These are phyloP conservation scores for Camponotus vicinus DNA, from an alignment of 1,140 invertebrate species.

Conservation along the genomic window DNA sequence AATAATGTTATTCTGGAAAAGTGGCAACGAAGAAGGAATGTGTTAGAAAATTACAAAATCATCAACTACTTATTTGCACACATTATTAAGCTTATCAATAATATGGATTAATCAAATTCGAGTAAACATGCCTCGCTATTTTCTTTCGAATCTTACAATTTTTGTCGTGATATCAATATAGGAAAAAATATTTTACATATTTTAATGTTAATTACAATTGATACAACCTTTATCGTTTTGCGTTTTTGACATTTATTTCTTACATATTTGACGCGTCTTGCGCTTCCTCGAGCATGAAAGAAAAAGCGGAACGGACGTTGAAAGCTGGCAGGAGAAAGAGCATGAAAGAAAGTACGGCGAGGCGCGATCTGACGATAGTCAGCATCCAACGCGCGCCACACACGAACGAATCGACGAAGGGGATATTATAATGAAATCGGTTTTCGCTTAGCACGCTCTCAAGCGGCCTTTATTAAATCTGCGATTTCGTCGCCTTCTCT, in stretches of 20 bases:
- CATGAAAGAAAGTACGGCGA: background rate
- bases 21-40: too few species aligned
- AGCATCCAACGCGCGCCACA: slow-evolving; percentile 56
- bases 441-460: slow-evolving; percentile 82
- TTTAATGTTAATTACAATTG: too few species aligned
- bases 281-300: background rate
- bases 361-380: slow-evolving; percentile 66
- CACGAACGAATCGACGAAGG: slow-evolving; percentile 67
- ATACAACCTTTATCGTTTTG: background rate
- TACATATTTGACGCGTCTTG: background rate
- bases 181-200: too few species aligned
- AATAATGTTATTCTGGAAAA: background rate
- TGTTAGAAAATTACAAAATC: slow-evolving; percentile 3
- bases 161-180: too few species aligned
- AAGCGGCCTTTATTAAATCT: slow-evolving; percentile 82
- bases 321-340: background rate
- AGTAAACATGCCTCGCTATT: too few species aligned
- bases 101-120: background rate
- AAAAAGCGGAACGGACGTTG: background rate
- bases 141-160: background rate
- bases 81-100: slow-evolving; percentile 4
- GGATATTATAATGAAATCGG: slow-evolving; percentile 82
- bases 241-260: too few species aligned
- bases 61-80: background rate
- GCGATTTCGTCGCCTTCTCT: slow-evolving; percentile 72